A percentile compares a stretch with the other conserved stretches of the same genome.
Evolutionary conservation across 2,113 vertebrate species (phyloP).

Genomic region (Dasyurus viverrinus): DNA sequence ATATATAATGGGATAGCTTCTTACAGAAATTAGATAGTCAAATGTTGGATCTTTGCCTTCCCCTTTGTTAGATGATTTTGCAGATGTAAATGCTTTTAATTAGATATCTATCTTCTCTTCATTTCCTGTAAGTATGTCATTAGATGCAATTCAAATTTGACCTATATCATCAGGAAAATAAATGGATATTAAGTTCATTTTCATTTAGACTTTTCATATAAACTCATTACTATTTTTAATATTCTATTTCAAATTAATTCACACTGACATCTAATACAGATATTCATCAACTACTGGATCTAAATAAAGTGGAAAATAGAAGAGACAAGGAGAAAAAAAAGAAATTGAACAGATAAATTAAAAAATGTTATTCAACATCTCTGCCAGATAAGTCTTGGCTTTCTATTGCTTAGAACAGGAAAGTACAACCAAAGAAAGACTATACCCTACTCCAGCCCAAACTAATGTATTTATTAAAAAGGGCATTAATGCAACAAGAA

Average conservation of each 20-base stretch:
- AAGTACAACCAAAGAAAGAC: background rate
- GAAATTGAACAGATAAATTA: background rate
- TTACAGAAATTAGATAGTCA: background rate
- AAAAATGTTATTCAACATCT: background rate
- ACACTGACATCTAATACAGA: background rate
- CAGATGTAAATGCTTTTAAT: background rate
- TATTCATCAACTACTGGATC: background rate
- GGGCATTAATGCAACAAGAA: background rate
- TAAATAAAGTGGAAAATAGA: background rate
- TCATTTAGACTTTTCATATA: background rate
- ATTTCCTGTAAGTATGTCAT: background rate
- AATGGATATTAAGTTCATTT: background rate
- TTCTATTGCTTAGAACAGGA: background rate
- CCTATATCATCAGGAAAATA: background rate
- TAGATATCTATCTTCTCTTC: background rate
- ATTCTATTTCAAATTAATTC: background rate
- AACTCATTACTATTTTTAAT: background rate
- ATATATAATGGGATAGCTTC: background rate
- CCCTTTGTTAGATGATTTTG: background rate
- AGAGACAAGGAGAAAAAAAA: background rate
- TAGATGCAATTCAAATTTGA: background rate
- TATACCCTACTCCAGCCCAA: background rate
- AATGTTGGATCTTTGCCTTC: background rate
- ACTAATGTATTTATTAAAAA: background rate
- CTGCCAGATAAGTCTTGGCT: background rate